Conservation (phyloP, 2,888 invertebrate genomes). For the Caenorhabditis sinica region DNA sequence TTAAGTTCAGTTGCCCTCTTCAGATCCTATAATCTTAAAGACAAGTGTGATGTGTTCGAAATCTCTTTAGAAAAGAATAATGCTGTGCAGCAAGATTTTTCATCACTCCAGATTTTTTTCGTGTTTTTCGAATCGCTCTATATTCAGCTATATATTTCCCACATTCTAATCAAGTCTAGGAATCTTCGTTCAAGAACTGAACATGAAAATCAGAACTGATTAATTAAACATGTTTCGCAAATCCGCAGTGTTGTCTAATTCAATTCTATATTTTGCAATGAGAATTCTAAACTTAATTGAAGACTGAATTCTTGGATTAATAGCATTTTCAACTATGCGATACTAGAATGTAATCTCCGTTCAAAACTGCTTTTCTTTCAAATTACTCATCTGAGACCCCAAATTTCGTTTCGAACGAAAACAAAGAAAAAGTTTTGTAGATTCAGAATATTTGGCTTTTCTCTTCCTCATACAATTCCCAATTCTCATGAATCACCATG, state of each 20-base stretch:
- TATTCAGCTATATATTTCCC: not conserved
- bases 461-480: not conserved
- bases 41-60: not conserved
- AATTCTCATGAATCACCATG: not conserved
- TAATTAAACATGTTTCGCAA: not conserved
- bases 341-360: no score
- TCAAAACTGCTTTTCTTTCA: no score
- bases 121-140: constrained; percentile 1
- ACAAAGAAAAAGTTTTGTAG: not conserved
- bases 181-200: constrained; percentile 1
- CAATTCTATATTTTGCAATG: not conserved
- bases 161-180: constrained; percentile 5
- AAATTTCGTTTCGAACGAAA: not conserved
- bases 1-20: not conserved
- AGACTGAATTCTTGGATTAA: no score
- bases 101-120: not conserved
- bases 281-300: no score
- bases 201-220: not conserved
- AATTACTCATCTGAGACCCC: not conserved
- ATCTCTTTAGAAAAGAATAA: not conserved
- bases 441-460: not conserved
- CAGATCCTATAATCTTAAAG: not conserved
- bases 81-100: not conserved
- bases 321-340: no score
- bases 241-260: not conserved